Base-by-base conservation (phyloP, 2,888 invertebrate species). In the Stenodema calcarata region DNA sequence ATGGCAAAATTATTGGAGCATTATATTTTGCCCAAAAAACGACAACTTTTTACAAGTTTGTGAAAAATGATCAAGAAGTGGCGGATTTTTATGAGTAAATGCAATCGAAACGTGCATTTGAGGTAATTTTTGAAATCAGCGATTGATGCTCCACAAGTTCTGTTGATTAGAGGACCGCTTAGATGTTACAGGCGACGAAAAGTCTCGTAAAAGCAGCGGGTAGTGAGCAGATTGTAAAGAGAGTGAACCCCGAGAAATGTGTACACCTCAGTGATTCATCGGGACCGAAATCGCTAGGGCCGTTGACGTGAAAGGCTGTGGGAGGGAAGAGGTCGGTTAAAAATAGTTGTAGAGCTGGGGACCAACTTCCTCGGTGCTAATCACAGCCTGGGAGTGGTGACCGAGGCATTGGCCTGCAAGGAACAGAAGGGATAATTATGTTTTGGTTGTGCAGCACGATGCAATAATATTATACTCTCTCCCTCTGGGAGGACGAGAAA, bases 361-460 rank as follows among this genome's bases (percentile, higher is more conserved):
- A 44, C 27, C 27, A 18, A 78, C 78, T 78, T 78, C 78, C 78
- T 78, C 78, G 78, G 78, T 78, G 78, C 78, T 78, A 78, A 78
- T 78, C 78, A 44, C 78, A 23, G 35, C 78, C 44, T 44, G 42
- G 44, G 62, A 62, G 62, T 62, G 62, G 62, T 62, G 62, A 62
- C 62, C 62, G 62, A 62, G 78, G 78, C 78, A 78, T 41, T 78
- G 78, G 78, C 78, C 78, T 78, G 78, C 41, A 4, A 62, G 62
- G 35, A 35, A 35, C 35, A 62, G 62, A 7, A 7, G 62, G 23
- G 4, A 62, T 62, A 62, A 62, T 62, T 62, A 23, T 27, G 47
- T 16, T 47, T 62, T 62, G 18, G 23, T 62, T 62, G 23, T 62
- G 23, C 62, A 11, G 6, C 1, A 47, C 3, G 47, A 47, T 47